Base-by-base conservation (phyloP, 2,888 invertebrate species). In the Neocrepidodera transversa region DNA sequence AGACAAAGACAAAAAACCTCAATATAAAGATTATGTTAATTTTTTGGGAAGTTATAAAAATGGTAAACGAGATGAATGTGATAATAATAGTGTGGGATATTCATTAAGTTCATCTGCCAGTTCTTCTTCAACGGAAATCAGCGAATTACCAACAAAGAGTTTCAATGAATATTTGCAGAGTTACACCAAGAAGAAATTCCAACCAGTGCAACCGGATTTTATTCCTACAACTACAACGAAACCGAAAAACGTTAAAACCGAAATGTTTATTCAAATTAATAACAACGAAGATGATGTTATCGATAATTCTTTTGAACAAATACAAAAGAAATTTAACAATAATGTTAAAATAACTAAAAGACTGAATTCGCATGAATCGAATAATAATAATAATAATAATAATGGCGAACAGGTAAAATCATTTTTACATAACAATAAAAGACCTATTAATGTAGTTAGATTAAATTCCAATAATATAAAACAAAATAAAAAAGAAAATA, bases 11-110 rank as follows among this genome's bases (percentile, higher is more conserved):
- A 67, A 65, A 54, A 69, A 64, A 36, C 68, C 68, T 1, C 65
- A 68, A 28, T 77, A 77, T 64, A 76, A 73, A 58, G 75, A 76
- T 47, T 78, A 77, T 64, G 72, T 74, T 28, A 72, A 70, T 35
- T 78, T 76, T 65, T 64, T 78, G 60, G 74, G 69, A 42, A 71
- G 63, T 53, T 78, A 76, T 63, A 73, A 68, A 26, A 70, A 66
- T 36, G 68, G 67, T 20, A 74, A 69, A 64, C 70, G 69, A 60
- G 67, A 72, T 57, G 62, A 71, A 53, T 59, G 66, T 60, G 67
- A 60, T 14, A 72, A 73, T 40, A 70, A 70, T 54, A 73, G 69
- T 20, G 65, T 67, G 32, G 64, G 64, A 62, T 64, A 68, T 51
- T 60, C 72, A 18, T 43, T 71, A 23, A 60, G 60, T 20, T 66